A percentile compares a stretch with the other conserved stretches of the same genome.
Conservation (phyloP, 2,888 invertebrate species). For the Acronicta psi region DNA sequence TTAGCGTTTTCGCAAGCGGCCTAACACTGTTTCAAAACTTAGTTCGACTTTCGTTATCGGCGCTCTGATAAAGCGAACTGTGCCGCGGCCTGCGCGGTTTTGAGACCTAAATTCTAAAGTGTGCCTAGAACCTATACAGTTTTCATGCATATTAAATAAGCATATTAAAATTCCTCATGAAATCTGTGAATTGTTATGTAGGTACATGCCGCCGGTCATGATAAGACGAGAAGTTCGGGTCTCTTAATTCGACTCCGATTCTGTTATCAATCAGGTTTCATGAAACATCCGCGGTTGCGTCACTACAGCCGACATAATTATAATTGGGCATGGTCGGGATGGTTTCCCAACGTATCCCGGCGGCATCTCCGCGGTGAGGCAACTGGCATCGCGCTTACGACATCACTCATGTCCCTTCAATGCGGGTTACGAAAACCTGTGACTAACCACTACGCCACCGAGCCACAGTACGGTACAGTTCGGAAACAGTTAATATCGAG, state of each 20-base stretch:
- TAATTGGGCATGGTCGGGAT: constrained; percentile 86
- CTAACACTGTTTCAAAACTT: constrained; percentile 87
- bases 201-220: constrained; percentile 6
- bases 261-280: constrained; percentile 76
- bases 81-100: constrained; percentile 80
- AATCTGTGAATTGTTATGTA: constrained; percentile 25
- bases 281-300: constrained; percentile 76
- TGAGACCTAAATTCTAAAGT: constrained; percentile 82
- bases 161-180: constrained; percentile 26
- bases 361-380: constrained; percentile 84
- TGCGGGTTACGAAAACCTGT: constrained; percentile 87
- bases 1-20: constrained; percentile 89
- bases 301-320: constrained; percentile 79
- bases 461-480: constrained; percentile 69
- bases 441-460: constrained; percentile 74
- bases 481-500: constrained; percentile 68
- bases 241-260: constrained; percentile 47
- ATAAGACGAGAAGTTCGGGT: constrained; percentile 50
- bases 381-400: constrained; percentile 82
- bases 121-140: constrained; percentile 48
- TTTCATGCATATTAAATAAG: constrained; percentile 43
- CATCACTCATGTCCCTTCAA: constrained; percentile 85
- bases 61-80: constrained; percentile 85
- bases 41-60: constrained; percentile 87
- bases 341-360: constrained; percentile 88